Percentiles rank a stretch among this genome's conserved stretches.
These are phyloP conservation scores for Agrochola litura DNA, from an alignment of 2,888 invertebrate genomes.

Conservation along the genomic window DNA sequence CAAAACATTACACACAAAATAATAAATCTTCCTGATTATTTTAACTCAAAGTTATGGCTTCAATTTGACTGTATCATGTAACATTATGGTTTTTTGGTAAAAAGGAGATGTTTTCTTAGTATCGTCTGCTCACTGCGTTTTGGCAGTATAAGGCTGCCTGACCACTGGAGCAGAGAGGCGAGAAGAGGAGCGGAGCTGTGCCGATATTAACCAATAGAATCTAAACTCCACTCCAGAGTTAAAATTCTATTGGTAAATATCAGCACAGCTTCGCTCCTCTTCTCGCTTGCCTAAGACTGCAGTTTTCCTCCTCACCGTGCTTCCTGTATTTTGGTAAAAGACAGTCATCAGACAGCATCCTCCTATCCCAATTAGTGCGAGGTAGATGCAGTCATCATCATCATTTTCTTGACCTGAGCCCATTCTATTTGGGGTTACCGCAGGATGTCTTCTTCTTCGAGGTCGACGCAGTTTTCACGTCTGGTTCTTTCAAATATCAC, in stretches of 20 bases:
- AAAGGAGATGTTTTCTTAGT: neutral
- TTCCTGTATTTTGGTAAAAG: neutral
- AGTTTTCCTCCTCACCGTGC: no score
- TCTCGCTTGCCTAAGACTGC: no score
- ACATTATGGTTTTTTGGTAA: slow-evolving; percentile 7
- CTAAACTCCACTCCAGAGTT: no score
- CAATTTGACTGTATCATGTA: slow-evolving; percentile 4
- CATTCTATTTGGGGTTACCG: neutral
- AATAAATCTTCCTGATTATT: slow-evolving; percentile 28
- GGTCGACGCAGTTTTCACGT: neutral
- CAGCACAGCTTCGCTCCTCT: no score
- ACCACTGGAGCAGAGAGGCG: no score
- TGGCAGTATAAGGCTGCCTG: no score
- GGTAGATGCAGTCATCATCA: neutral
- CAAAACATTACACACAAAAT: slow-evolving; percentile 20
- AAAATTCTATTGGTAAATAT: no score
- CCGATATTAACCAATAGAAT: no score
- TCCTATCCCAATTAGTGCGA: neutral
- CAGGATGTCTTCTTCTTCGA: neutral
- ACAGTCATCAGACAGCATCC: neutral
- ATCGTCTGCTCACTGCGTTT: neutral
- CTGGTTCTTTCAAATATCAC: neutral
- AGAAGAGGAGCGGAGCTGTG: no score
- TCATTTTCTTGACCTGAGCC: neutral
- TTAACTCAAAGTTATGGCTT: slow-evolving; percentile 7